Conservation (phyloP, 2,888 invertebrate species). For the Malthinus seriepunctatus region DNA sequence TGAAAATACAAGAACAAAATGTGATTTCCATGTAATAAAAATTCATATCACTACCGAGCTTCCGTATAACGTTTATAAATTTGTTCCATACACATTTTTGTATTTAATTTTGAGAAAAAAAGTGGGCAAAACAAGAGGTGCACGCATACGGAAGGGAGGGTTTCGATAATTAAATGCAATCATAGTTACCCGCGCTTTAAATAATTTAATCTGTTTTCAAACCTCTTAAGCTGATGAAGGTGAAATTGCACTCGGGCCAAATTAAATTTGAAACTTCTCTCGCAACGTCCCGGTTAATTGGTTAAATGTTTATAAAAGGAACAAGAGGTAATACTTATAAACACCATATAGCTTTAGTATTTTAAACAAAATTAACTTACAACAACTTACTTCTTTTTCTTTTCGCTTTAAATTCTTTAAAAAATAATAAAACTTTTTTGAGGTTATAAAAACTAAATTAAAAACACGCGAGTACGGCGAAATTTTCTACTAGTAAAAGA, state of each 20-base stretch:
- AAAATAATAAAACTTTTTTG: too few relatives aligned
- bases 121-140: neutral
- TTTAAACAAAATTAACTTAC: too few relatives aligned
- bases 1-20: conserved; percentile 11
- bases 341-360: too few relatives aligned
- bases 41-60: conserved; percentile 10
- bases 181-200: neutral
- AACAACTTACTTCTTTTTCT: too few relatives aligned
- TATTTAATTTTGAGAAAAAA: neutral
- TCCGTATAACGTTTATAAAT: conserved; percentile 2
- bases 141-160: neutral
- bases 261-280: conserved; percentile 14
- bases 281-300: conserved; percentile 1
- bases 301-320: conserved; percentile 1
- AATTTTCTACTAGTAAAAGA: too few relatives aligned
- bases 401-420: too few relatives aligned
- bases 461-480: too few relatives aligned
- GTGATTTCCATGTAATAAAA: conserved; percentile 14
- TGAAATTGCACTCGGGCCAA: conserved; percentile 3
- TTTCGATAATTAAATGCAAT: neutral
- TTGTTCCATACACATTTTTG: conserved; percentile 5
- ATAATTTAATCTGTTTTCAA: conserved; percentile 11
- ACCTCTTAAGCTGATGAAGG: conserved; percentile 1
- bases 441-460: too few relatives aligned
- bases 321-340: too few relatives aligned